Evolutionary conservation across 2,113 vertebrate genomes (phyloP), one percentile per base, ranked within the genome.

Genomic region (Scalopus aquaticus): DNA sequence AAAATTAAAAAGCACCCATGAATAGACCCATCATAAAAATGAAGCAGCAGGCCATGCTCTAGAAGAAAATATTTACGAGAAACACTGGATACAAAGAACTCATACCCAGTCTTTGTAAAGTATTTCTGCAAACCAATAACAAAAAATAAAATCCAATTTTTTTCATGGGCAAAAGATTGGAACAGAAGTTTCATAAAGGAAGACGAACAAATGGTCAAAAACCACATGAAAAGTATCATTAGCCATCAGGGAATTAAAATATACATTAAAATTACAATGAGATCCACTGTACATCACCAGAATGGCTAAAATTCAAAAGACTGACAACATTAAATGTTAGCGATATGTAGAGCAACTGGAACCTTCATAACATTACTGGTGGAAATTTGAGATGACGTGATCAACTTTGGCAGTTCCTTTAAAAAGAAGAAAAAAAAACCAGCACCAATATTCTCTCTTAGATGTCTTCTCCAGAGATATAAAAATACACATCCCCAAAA

Each of bases 401-500:
- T 67, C 77, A 22, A 54, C 69, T 70, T 30, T 60, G 24, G 32
- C 28, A 60, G 42, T 69, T 91, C 65, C 56, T 85, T 67, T 58
- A 58, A 28, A 80, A 76, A 79, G 39, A 88, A 91, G 58, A 56
- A 88, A 93, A 22, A 56, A 56, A 56, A 22, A 93, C 79, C 6
- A 90, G 80, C 65, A 80, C 69, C 91, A 96, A 84, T 65, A 92
- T 73, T 90, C 60, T 93, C 69, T 81, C 67, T 39, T n/a, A 74
- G 67, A 65, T 76, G 79, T 89, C 91, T 93, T 83, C 62, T 70
- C 92, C 44, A 67, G 83, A 90, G 74, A 92, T 88, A 88, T 51
- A 81, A 94, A 93, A 93, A 78, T 80, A 83, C 8, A 37, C 35
- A 56, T 30, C 69, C 74, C 60, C 46, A 73, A 87, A 16, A 62